A percentile compares a stretch with the other conserved stretches of the same genome.
Conservation (phyloP, 2,888 invertebrate species). For the Trissolcus brochymenae region DNA sequence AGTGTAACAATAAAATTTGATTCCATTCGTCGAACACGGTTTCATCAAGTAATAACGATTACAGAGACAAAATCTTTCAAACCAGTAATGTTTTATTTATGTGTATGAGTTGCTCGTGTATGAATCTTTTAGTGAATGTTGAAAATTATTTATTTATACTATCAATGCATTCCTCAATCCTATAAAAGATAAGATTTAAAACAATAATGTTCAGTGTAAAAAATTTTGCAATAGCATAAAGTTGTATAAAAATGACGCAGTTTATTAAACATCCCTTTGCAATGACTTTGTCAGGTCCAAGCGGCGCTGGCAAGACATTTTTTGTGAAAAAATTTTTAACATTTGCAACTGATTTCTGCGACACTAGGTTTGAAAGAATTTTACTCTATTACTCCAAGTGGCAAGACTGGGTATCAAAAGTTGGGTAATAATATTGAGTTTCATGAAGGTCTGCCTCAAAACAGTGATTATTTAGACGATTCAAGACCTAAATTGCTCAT, state of each 20-base stretch:
- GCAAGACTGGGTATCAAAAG: conserved; percentile 27
- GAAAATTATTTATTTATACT: too few relatives aligned
- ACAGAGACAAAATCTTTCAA: background rate
- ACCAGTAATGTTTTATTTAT: background rate
- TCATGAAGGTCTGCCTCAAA: conserved; percentile 23
- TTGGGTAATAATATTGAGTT: conserved; percentile 11
- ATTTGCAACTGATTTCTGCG: conserved; percentile 2
- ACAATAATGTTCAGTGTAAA: background rate
- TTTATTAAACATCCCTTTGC: too few relatives aligned
- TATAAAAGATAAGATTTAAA: background rate
- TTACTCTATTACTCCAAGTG: conserved; percentile 52
- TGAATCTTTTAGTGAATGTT: too few relatives aligned
- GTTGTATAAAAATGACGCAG: too few relatives aligned
- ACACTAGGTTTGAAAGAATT: conserved; percentile 33
- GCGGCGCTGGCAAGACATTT: conserved; percentile 17
- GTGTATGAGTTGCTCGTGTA: too few relatives aligned
- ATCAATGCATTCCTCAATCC: too few relatives aligned
- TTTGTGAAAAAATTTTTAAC: conserved; percentile 24
- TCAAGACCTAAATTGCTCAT: conserved; percentile 22
- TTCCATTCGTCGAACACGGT: background rate
- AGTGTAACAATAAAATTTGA: conserved; percentile 1
- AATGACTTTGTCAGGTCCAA: too few relatives aligned
- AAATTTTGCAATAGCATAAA: too few relatives aligned
- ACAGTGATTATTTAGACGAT: conserved; percentile 32
- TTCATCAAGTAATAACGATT: background rate